A percentile compares a stretch with the other conserved stretches of the same genome.
Evolutionary conservation across 1,140 invertebrate species (phyloP).

Genomic region (Drosophila ogumai): DNA sequence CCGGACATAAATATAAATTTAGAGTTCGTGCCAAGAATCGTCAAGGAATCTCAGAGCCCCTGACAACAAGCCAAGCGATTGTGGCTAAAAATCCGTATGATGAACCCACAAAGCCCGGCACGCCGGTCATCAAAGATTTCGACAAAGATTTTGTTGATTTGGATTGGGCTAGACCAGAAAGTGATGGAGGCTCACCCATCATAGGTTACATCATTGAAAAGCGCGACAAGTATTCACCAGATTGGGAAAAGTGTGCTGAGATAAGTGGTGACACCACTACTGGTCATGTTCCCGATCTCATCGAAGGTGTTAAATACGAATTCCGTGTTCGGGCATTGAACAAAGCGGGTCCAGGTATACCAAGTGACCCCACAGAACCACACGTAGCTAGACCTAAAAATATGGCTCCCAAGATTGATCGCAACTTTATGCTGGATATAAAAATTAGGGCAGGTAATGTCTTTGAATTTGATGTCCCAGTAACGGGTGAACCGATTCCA

Average conservation of each 20-base stretch:
- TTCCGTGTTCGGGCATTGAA: constrained; percentile 98
- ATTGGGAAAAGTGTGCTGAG: constrained; percentile 95
- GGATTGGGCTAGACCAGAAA: constrained; percentile 94
- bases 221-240: constrained; percentile 94
- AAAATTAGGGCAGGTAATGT: constrained; percentile 96
- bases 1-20: constrained; percentile 98
- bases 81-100: constrained; percentile 99
- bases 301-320: constrained; percentile 96
- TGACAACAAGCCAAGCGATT: constrained; percentile 94
- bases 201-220: constrained; percentile 98
- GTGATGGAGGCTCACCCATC: constrained; percentile 95
- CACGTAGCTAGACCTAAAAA: constrained; percentile 97
- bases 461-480: constrained; percentile 97
- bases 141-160: constrained; percentile 97
- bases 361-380: constrained; percentile 94
- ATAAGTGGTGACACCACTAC: constrained; percentile 93
- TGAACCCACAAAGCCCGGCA: constrained; percentile 93
- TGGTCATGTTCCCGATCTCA: constrained; percentile 94
- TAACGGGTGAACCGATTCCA: constrained; percentile 96
- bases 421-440: constrained; percentile 96
- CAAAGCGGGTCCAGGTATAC: constrained; percentile 96
- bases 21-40: constrained; percentile 97
- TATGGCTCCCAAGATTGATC: constrained; percentile 95
- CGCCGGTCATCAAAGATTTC: constrained; percentile 95
- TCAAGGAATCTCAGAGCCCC: constrained; percentile 97